Base-by-base conservation (phyloP, 2,888 invertebrate species). In the Sinhomidia bicolor region DNA sequence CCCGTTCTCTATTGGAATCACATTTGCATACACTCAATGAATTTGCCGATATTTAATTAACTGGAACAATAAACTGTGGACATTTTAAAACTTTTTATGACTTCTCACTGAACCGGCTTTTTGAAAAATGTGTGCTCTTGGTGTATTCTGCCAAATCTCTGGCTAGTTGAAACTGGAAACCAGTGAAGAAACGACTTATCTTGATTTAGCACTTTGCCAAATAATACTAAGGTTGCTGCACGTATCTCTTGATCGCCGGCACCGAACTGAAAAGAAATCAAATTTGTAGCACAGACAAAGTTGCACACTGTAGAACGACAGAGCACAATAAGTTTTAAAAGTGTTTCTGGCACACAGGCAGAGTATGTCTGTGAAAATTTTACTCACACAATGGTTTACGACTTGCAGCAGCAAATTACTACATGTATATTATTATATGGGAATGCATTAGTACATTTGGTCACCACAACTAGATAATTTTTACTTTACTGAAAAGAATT, bases 351-450 rank as follows among this genome's bases (percentile, higher is more conserved):
- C 23, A 71, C 71, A 71, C 32, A 44, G 3, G 9, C 41, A 41
- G 23, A 41, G 23, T 23, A 68, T 20, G 71, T 44, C 36, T 71
- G 71, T 44, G 71, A 71, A 71, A 23, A 41, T 71, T 71, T 41
- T 36, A 9, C 17, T 36, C 32, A 17, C 32, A 29, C 17, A n/a
- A 17, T 29, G 17, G 17, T 68, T 32, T 32, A 65, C 62, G 9
- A 29, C n/a, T 36, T 36, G 36, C 36, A 36, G 3, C 36, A 5
- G 36, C n/a, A 68, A 36, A 36, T 36, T 68, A 20, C 36, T 36
- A 68, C 36, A 20, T 68, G 12, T 2, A 10, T 17, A 65, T 65
- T n/a, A n/a, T n/a, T n/a, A n/a, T n/a, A n/a, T 10, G 68, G 68
- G 36, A 36, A 7, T 68, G 36, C 17, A 17, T 36, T 32, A 6